Conservation (phyloP, 2,797 vertebrate species). For the Cryptoblepharus egeriae region DNA sequence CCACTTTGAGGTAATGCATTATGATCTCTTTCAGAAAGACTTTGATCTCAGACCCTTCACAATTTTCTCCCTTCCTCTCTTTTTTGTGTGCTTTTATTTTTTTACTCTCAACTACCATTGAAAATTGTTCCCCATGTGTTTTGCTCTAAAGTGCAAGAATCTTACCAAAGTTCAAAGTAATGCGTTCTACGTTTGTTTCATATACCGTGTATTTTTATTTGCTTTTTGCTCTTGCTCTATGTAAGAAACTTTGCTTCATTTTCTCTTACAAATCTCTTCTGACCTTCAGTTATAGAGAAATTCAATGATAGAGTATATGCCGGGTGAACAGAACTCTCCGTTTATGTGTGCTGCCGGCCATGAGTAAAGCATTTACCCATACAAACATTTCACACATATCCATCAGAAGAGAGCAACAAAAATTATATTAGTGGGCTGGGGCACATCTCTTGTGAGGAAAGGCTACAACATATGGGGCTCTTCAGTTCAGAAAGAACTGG, state of each 20-base stretch:
- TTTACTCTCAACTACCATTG: not conserved
- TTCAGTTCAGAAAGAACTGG: too few species aligned
- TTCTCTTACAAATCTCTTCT: not conserved
- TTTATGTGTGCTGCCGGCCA: not conserved
- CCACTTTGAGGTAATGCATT: constrained; percentile 22
- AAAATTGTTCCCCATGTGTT: constrained; percentile 7
- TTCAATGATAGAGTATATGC: not conserved
- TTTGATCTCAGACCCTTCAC: constrained; percentile 11
- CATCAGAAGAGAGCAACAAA: too few species aligned
- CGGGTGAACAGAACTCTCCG: not conserved
- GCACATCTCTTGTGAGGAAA: too few species aligned
- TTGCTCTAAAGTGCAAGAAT: constrained; percentile 1
- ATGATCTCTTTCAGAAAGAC: not conserved
- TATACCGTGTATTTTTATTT: constrained; percentile 22
- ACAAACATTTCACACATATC: not conserved
- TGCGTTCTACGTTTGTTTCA: not conserved
- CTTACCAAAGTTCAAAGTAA: not conserved
- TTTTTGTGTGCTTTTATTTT: not conserved
- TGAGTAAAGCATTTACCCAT: not conserved
- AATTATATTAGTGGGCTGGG: too few species aligned
- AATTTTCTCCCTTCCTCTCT: not conserved
- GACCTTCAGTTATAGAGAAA: not conserved
- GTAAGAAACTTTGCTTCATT: not conserved
- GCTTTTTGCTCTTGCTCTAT: not conserved
- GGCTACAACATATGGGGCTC: too few species aligned